A percentile compares a stretch with the other conserved stretches of the same genome.
Evolutionary conservation across 2,797 vertebrate species (phyloP).

Genomic region (Tenualosa ilisha): DNA sequence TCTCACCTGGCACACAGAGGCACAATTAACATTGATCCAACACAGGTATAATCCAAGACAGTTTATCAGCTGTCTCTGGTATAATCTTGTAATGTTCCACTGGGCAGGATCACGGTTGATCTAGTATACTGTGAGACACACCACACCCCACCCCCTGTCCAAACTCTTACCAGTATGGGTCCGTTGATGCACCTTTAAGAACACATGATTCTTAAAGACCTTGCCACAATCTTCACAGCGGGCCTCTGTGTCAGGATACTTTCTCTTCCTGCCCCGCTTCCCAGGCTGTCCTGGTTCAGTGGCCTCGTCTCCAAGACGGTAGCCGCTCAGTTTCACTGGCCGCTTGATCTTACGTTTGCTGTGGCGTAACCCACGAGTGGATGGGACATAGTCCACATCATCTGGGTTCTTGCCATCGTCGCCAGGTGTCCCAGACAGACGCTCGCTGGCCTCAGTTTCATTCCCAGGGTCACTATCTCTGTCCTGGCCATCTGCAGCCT

Average conservation of each 20-base stretch:
- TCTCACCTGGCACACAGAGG: conserved; percentile 74
- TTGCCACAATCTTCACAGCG: conserved; percentile 91
- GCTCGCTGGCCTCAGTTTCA: conserved; percentile 14
- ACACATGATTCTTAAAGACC: conserved; percentile 90
- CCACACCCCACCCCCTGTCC: neutral
- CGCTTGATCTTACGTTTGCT: conserved; percentile 85
- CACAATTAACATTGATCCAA: neutral
- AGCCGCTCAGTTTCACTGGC: conserved; percentile 87
- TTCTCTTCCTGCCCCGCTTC: conserved; percentile 78
- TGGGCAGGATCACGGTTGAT: neutral
- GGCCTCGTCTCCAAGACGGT: conserved; percentile 77
- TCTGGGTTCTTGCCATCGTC: conserved; percentile 57
- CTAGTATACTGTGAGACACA: neutral
- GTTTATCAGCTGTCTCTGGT: no score
- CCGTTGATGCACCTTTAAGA: conserved; percentile 88
- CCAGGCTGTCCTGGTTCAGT: conserved; percentile 69
- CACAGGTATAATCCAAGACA: neutral
- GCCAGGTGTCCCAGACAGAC: conserved; percentile 49
- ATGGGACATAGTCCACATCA: conserved; percentile 71
- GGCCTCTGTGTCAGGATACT: conserved; percentile 77
- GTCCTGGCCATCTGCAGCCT: neutral
- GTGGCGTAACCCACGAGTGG: conserved; percentile 68
- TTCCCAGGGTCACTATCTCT: neutral
- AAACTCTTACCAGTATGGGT: conserved; percentile 87
- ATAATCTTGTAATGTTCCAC: no score